Evolutionary conservation across 2,797 vertebrate genomes (phyloP), one percentile per base, ranked within the genome.

Genomic region (Decapterus maruadsi): DNA sequence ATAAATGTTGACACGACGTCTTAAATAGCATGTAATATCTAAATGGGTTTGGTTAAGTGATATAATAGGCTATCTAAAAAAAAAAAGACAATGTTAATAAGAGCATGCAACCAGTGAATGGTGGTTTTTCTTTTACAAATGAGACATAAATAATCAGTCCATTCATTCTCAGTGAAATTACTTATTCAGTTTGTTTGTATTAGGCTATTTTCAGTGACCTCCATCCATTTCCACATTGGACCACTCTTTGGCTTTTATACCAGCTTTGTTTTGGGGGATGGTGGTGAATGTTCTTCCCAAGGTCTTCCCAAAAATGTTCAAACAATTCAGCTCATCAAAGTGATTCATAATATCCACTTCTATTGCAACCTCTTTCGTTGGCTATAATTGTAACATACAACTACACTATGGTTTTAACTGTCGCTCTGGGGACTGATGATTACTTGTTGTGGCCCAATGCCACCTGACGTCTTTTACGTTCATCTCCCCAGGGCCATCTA

Each of bases 401-500:
- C 45, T 19, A 16, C 16, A 12, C 36, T 9, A 4, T 31, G 53
- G 51, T 63, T 75, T 71, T 3, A 58, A 40, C 19, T 13, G 19
- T 48, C 42, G 58, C 46, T 14, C 51, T 19, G 11, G 16, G 14
- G 8, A 59, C 38, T 61, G 22, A 64, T 48, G 40, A 45, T 63
- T 16, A 48, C 51, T 46, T 59, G 8, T 65, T n/a, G 29, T 55
- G 11, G 22, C 29, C 34, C 6, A 6, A 6, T 63, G 34, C 36
- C 50, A 54, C 29, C 29, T 57, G 51, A 53, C n/a, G 1, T 65
- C 22, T 57, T 48, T 13, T 16, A 46, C 1, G 2, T 61, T 75
- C 16, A 65, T 60, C 34, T 78, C 72, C 58, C 67, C 53, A 0
- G 51, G 59, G 66, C 36, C 1, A 5, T 38, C 51, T 13, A 51